Evolutionary conservation across 2,797 vertebrate species (phyloP), one percentile per base, ranked within the genome.

Genomic region (Gymnodraco acuticeps): DNA sequence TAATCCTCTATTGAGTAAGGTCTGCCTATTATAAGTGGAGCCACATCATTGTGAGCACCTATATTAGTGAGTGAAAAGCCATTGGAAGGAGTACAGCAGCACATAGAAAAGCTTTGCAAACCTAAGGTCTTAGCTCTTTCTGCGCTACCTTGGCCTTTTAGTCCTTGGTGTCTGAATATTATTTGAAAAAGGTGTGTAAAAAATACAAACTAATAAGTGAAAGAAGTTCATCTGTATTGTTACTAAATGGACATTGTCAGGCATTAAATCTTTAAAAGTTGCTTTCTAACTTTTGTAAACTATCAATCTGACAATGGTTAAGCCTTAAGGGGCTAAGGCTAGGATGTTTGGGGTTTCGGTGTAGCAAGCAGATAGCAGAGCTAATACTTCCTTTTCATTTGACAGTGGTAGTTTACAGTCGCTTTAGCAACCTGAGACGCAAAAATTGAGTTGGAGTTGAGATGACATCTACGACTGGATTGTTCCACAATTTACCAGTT

Each of bases 71-170:
- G 42, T 73, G 76, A 83, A 83, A 74, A 42, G 66, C 15, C 55
- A 77, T 46, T 90, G 82, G 88, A 84, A 77, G 64, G 50, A 52
- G 42, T 59, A 48, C 41, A 41, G 31, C 42, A 42, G 53, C 48
- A 41, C 53, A 81, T 45, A 73, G 55, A 87, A 82, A 81, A 65
- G 20, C 66, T 42, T 7, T 43, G 66, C 14, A 73, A 84, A 70
- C 33, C 23, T 67, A 52, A 85, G 78, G 83, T 80, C 77, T 77
- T 52, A 3, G 46, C 63, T 72, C 60, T 54, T 51, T 77, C 38
- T 68, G 54, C 7, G 17, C 64, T 80, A 62, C 86, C 86, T 87
- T 84, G 86, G 74, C 53, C 66, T 3, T 82, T 81, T 71, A 42
- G 38, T 45, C 70, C 53, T 75, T 60, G 54, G 11, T 33, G 50